A percentile compares a stretch with the other conserved stretches of the same genome.
Conservation (phyloP, 1,140 invertebrate genomes). For the Cyrtorhinus lividipennis region DNA sequence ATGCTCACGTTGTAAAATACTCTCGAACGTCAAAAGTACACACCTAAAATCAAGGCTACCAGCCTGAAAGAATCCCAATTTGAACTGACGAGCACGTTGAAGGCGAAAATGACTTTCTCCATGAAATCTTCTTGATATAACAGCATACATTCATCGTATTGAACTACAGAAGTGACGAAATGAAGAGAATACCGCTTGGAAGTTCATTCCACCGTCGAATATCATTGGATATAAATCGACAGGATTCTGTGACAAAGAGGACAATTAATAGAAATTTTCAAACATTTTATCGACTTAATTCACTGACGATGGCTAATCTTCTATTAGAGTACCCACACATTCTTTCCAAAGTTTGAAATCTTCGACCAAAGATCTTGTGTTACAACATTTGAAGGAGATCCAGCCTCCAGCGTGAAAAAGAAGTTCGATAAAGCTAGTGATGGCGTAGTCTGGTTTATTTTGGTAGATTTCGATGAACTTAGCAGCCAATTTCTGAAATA, state of each 20-base stretch:
- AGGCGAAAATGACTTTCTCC: not conserved
- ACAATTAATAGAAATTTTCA: too few relatives aligned
- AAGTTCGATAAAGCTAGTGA: not conserved
- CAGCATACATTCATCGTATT: not conserved
- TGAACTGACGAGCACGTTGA: not conserved
- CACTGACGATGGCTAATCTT: not conserved
- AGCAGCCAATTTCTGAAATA: not conserved
- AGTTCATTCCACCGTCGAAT: not conserved
- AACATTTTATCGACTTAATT: too few relatives aligned
- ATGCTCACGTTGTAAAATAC: too few relatives aligned
- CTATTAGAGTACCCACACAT: not conserved
- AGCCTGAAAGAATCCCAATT: conserved; percentile 2
- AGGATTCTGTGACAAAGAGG: not conserved
- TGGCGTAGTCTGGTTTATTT: not conserved
- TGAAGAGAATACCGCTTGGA: not conserved
- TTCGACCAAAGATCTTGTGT: not conserved
- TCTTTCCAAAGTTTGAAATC: not conserved
- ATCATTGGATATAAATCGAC: not conserved
- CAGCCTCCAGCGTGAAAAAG: not conserved
- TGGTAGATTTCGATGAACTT: not conserved
- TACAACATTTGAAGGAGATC: not conserved
- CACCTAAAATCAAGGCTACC: not conserved
- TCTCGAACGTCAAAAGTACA: not conserved
- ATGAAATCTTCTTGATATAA: not conserved
- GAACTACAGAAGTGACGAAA: not conserved